Base-by-base conservation (phyloP, 2,888 invertebrate species). In the Agonopterix heracliana region DNA sequence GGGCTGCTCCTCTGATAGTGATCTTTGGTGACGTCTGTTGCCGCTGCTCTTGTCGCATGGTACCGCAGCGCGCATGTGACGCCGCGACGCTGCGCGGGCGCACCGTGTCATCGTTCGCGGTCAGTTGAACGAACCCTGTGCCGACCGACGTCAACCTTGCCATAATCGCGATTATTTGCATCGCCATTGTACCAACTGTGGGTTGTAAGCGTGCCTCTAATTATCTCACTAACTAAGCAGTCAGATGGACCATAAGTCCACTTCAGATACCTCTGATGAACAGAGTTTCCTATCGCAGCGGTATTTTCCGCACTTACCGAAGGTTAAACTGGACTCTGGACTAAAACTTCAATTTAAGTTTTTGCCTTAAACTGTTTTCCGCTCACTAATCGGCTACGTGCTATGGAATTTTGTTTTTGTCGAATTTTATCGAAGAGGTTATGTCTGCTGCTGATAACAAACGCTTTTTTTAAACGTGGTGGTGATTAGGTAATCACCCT, bases 91-190 rank as follows among this genome's bases (percentile, higher is more conserved):
- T 74, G 76, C 77, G 75, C 73, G 67, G 67, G 76, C 78, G 76
- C 76, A 62, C 74, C 81, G 87, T 86, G 88, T 87, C 88, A 87
- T 88, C 87, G 88, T 59, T 86, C 87, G 85, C 85, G 81, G 84
- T 83, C 85, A 85, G 88, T 87, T 87, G 82, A 88, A 87, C 87
- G 88, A 87, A 86, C 88, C 87, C 81, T 77, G 80, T 61, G 74
- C 62, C 82, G 74, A 66, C 74, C 81, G 87, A 75, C 85, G 82
- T 82, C 86, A 87, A 85, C 86, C 85, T 86, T 85, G 85, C 85
- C 84, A 85, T 87, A 84, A 86, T 87, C 85, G 83, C 79, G 79
- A 83, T 86, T 81, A 87, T 87, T 86, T 86, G 82, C 87, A 87
- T 87, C 76, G 74, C 81, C 76, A 83, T 83, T 84, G 83, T 84